phyloP scores from a whole-genome alignment of 2,888 invertebrate species.

The Smittia aterrima region DNA sequence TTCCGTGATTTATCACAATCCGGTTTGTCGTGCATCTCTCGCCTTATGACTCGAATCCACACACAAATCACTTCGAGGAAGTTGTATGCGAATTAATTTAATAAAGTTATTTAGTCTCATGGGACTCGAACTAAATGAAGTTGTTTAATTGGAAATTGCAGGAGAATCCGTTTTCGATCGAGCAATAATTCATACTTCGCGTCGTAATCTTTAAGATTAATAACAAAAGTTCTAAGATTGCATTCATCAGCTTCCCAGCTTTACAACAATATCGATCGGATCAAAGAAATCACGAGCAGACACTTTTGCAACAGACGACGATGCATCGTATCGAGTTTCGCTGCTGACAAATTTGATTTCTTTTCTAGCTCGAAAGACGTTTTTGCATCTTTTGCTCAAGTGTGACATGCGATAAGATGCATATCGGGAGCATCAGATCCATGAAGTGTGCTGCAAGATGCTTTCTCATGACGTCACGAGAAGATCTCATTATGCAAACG shows the following conservation, averaged over 20 bases:
- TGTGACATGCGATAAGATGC: not conserved
- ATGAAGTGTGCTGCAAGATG: not conserved
- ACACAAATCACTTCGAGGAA: not conserved
- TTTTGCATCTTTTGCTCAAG: too few relatives aligned
- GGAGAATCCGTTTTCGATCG: not conserved
- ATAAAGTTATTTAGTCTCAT: not conserved
- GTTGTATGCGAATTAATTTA: not conserved
- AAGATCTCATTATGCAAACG: not conserved
- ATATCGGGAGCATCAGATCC: not conserved
- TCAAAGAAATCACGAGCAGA: too few relatives aligned
- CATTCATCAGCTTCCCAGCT: too few relatives aligned
- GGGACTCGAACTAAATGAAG: not conserved
- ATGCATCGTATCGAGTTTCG: too few relatives aligned
- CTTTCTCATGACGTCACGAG: not conserved
- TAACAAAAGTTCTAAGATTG: not conserved
- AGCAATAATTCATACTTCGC: too few relatives aligned
- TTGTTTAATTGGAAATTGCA: not conserved
- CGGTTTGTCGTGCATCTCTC: not conserved
- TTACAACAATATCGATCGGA: too few relatives aligned
- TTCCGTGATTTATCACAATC: slow-evolving; percentile 26
- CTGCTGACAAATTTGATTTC: not conserved
- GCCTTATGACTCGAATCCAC: not conserved
- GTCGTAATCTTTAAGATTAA: not conserved
- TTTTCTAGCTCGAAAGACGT: not conserved
- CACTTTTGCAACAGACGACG: too few relatives aligned